These are phyloP conservation scores for Melanostigma gelatinosum DNA, from an alignment of 2,113 vertebrate species.

Conservation along the genomic window DNA sequence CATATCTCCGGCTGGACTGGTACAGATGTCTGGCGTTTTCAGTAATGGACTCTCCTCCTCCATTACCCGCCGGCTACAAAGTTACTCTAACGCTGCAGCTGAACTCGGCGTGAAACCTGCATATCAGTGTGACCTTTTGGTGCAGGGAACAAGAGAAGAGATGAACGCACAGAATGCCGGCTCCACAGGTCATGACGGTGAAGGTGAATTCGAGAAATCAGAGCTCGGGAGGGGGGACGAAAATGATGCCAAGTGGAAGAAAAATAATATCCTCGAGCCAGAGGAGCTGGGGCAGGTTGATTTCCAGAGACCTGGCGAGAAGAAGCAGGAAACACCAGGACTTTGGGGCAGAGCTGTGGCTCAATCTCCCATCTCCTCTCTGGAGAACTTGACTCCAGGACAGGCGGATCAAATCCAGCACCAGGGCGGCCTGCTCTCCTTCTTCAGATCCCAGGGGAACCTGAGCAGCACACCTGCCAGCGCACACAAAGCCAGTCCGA, in stretches of 20 bases:
- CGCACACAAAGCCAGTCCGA: conserved; percentile 85
- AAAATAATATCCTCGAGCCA: conserved; percentile 42
- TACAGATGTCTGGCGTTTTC: conserved; percentile 85
- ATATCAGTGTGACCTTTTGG: conserved; percentile 82
- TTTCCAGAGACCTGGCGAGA: conserved; percentile 48
- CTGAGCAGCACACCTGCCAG: conserved; percentile 88
- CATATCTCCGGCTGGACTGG: conserved; percentile 76
- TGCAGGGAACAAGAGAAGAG: conserved; percentile 82
- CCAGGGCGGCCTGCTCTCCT: conserved; percentile 90
- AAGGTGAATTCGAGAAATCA: conserved; percentile 79
- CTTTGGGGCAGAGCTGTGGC: conserved; percentile 70
- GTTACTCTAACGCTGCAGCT: conserved; percentile 80
- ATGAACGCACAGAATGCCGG: conserved; percentile 79
- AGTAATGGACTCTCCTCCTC: conserved; percentile 77
- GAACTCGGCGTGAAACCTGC: conserved; percentile 78
- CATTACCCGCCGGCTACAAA: conserved; percentile 74
- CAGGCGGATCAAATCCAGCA: conserved; percentile 84
- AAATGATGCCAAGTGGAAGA: conserved; percentile 64
- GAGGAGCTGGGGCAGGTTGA: conserved; percentile 63
- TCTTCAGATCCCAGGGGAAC: conserved; percentile 91
- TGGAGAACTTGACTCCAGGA: conserved; percentile 85
- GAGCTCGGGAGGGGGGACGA: conserved; percentile 63
- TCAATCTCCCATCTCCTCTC: conserved; percentile 84
- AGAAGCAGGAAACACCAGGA: conserved; percentile 83
- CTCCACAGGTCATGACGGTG: conserved; percentile 75